Conservation (phyloP, 2,888 invertebrate genomes). For the Agonopterix arenella region DNA sequence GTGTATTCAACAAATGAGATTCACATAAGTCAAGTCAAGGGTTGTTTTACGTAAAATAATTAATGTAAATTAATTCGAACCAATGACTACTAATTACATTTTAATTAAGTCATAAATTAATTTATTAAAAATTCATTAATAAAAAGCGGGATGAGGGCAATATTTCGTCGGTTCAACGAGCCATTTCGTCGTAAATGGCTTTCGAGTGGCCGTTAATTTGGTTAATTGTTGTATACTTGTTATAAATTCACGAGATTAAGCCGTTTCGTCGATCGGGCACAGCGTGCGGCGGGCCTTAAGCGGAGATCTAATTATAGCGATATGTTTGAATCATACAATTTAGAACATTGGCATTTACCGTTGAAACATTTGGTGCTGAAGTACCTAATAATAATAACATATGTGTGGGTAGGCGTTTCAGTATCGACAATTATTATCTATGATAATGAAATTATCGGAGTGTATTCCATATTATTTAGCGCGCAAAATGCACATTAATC, state of each 20-base stretch:
- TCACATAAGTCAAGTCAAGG: too few species aligned
- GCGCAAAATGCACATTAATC: too few species aligned
- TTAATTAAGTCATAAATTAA: conserved; percentile 67
- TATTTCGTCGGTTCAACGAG: conserved; percentile 35
- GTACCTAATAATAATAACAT: too few species aligned
- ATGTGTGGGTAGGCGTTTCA: too few species aligned
- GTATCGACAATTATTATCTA: too few species aligned
- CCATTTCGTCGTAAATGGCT: conserved; percentile 39
- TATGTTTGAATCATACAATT: conserved; percentile 15
- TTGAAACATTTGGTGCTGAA: too few species aligned
- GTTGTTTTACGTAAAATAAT: conserved; percentile 1
- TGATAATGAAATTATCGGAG: too few species aligned
- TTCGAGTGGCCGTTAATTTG: conserved; percentile 46
- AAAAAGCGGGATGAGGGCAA: conserved; percentile 37
- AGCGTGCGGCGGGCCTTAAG: conserved; percentile 20
- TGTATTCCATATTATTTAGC: too few species aligned
- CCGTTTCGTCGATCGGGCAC: conserved; percentile 16
- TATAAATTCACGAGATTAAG: conserved; percentile 53
- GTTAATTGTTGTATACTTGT: conserved; percentile 59
- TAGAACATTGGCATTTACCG: not conserved
- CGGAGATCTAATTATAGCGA: conserved; percentile 15
- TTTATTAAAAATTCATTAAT: conserved; percentile 66
- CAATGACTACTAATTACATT: conserved; percentile 56
- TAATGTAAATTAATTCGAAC: conserved; percentile 33
- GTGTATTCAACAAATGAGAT: too few species aligned